Conservation (phyloP, 2,888 invertebrate genomes). For the Girardia tigrina region DNA sequence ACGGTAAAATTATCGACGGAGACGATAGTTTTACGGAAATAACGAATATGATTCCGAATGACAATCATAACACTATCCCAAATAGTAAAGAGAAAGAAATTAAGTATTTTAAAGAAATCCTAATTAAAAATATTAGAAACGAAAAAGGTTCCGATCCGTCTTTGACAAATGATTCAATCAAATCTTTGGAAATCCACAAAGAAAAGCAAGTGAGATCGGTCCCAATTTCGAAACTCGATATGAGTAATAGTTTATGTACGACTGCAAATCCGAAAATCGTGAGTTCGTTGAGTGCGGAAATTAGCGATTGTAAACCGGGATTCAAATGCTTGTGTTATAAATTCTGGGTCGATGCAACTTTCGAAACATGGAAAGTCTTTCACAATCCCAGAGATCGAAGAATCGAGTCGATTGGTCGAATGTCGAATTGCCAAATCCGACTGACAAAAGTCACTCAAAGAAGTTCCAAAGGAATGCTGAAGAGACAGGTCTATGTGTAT, state of each 20-base stretch:
- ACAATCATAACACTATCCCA: background rate
- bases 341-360: slow-evolving; percentile 29
- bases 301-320: slow-evolving; percentile 7
- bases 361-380: slow-evolving; percentile 30
- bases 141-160: slow-evolving; percentile 1
- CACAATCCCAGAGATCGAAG: slow-evolving; percentile 32
- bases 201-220: background rate
- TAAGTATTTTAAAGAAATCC: background rate
- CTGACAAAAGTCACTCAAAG: slow-evolving; percentile 25
- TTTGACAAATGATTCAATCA: background rate
- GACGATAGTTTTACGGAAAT: slow-evolving; percentile 8
- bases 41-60: background rate
- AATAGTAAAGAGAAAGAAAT: slow-evolving; percentile 2
- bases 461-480: slow-evolving; percentile 31
- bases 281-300: background rate
- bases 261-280: background rate
- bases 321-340: slow-evolving; percentile 31
- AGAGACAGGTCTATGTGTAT: slow-evolving; percentile 32
- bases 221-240: background rate
- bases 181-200: background rate
- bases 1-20: background rate
- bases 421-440: slow-evolving; percentile 29
- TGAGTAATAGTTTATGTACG: slow-evolving; percentile 1
- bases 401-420: slow-evolving; percentile 29
- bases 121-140: background rate